Percentiles rank a stretch among this genome's conserved stretches.
phyloP scores from a whole-genome alignment of 2,113 vertebrate species.

The Gnathonemus echidnorhynchus region DNA sequence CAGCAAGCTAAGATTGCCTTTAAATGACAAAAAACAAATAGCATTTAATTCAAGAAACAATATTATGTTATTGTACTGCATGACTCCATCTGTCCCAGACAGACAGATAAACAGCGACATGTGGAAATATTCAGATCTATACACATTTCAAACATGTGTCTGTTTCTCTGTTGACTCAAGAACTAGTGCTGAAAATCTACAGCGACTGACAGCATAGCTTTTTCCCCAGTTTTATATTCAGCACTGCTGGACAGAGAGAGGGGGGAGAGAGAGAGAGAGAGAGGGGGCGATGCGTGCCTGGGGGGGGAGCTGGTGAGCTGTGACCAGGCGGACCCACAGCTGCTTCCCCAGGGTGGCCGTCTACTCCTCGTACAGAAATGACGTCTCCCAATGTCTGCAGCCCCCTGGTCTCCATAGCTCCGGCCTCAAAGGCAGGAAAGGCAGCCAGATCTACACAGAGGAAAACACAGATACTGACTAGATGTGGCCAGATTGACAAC shows the following conservation, averaged over 20 bases:
- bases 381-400: slow-evolving; percentile 26
- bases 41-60: neutral
- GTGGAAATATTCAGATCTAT: neutral
- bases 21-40: neutral
- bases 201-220: neutral
- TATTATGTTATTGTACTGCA: neutral
- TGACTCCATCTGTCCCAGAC: neutral
- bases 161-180: neutral
- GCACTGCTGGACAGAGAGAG: neutral
- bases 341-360: slow-evolving; percentile 2
- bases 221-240: neutral
- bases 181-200: neutral
- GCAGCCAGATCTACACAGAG: slow-evolving; percentile 30
- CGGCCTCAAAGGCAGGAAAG: slow-evolving; percentile 29
- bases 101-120: neutral
- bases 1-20: neutral
- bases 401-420: slow-evolving; percentile 34
- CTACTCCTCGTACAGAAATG: slow-evolving; percentile 19
- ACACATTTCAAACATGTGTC: neutral
- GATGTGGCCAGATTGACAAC: neutral
- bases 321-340: slow-evolving; percentile 17
- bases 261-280: neutral
- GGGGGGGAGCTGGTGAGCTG: slow-evolving; percentile 30
- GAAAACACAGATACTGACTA: neutral
- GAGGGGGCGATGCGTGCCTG: slow-evolving; percentile 4